Percentiles rank a stretch among this genome's conserved stretches.
Conservation (phyloP, 2,797 vertebrate species). For the Brachymystax lenok region DNA sequence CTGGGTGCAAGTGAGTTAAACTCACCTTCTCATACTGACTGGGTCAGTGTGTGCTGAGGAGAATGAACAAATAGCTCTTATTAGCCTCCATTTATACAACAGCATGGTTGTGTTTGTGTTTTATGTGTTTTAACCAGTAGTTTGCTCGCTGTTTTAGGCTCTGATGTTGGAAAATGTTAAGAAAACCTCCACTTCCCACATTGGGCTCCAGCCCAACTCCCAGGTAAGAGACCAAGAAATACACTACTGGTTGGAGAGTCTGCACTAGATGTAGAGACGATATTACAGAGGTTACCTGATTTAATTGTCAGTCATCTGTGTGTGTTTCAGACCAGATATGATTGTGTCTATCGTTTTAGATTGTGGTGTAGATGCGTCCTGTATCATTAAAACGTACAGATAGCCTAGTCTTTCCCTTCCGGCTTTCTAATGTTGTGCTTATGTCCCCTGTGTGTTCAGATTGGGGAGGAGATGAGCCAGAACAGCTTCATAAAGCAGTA, state of each 20-base stretch:
- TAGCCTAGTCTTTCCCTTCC: background rate
- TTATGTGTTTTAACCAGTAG: background rate
- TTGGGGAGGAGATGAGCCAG: slow-evolving; percentile 95
- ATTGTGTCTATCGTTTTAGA: no score
- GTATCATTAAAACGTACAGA: background rate
- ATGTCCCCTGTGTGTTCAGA: slow-evolving; percentile 67
- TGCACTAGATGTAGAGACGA: background rate
- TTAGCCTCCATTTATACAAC: background rate
- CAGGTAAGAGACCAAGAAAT: slow-evolving; percentile 73
- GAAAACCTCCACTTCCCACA: slow-evolving; percentile 86
- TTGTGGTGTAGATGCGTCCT: background rate
- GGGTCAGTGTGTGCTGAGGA: slow-evolving; percentile 52
- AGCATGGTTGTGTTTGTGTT: no score
- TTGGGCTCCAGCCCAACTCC: slow-evolving; percentile 92
- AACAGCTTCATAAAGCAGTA: slow-evolving; percentile 97
- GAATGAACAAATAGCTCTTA: background rate
- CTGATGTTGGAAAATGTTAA: slow-evolving; percentile 94
- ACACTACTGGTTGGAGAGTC: background rate
- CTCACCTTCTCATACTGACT: background rate
- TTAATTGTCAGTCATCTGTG: background rate
- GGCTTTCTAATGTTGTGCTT: slow-evolving; percentile 1
- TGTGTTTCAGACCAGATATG: background rate
- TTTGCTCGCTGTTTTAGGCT: slow-evolving; percentile 71
- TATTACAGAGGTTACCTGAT: background rate
- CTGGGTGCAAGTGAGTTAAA: slow-evolving; percentile 1